These are phyloP conservation scores for Drosophila trapezifrons DNA, from an alignment of 1,140 invertebrate species.

Conservation along the genomic window DNA sequence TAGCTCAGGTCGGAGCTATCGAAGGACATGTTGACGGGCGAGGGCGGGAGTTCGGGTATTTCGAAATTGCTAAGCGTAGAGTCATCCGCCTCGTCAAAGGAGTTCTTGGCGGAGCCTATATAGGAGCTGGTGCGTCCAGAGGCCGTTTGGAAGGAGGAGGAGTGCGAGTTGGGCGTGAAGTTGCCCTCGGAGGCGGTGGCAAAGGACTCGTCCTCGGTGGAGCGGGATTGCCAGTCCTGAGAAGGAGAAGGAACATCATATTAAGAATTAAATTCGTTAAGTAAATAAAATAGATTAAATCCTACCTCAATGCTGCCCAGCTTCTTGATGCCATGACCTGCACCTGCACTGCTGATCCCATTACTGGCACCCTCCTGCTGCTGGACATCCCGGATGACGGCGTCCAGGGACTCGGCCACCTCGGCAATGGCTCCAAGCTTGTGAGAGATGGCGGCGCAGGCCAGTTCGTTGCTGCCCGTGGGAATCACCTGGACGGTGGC, in stretches of 20 bases:
- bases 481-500: constrained; percentile 58
- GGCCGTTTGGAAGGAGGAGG: constrained; percentile 88
- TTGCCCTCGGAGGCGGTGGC: constrained; percentile 89
- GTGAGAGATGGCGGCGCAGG: constrained; percentile 88
- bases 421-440: constrained; percentile 87
- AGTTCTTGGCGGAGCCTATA: constrained; percentile 84
- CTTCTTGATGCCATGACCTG: constrained; percentile 53
- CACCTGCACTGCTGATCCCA: constrained; percentile 4
- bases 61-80: constrained; percentile 75
- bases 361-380: constrained; percentile 69
- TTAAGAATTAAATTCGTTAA: background rate
- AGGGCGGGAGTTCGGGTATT: constrained; percentile 69
- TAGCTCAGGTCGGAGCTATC: constrained; percentile 82
- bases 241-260: background rate
- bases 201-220: constrained; percentile 87
- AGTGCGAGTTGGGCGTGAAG: constrained; percentile 87
- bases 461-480: constrained; percentile 86
- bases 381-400: constrained; percentile 85
- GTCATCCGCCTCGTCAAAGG: constrained; percentile 80
- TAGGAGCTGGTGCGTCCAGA: constrained; percentile 86
- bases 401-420: constrained; percentile 88
- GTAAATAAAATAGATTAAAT: background rate
- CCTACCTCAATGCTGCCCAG: constrained; percentile 77
- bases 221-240: constrained; percentile 84
- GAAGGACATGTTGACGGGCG: constrained; percentile 76